Conservation (phyloP, 2,113 vertebrate genomes). For the Protobothrops flavoviridis region DNA sequence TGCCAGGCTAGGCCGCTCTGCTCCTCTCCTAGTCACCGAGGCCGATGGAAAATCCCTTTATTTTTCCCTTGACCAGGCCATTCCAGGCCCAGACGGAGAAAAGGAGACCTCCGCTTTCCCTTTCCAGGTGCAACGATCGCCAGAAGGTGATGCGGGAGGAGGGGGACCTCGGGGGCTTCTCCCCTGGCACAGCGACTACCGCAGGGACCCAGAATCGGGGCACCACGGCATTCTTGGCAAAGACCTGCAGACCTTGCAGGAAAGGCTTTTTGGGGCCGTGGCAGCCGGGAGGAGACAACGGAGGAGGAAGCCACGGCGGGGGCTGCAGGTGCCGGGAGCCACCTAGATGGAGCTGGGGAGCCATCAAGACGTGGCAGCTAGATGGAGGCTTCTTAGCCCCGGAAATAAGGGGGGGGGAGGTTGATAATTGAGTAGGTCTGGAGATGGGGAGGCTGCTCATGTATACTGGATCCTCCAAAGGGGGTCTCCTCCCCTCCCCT, state of each 20-base stretch:
- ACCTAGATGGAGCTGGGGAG: neutral
- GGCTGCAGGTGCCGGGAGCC: neutral
- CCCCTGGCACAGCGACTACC: neutral
- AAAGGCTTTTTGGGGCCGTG: neutral
- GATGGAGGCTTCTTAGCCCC: neutral
- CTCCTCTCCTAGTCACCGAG: neutral
- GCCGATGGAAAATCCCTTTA: neutral
- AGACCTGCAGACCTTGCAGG: neutral
- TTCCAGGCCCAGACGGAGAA: neutral
- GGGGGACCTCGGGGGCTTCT: neutral
- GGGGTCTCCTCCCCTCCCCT: too few species aligned
- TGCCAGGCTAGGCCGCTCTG: neutral
- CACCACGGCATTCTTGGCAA: neutral
- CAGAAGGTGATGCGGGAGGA: neutral
- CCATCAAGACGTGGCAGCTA: neutral
- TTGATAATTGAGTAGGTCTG: neutral
- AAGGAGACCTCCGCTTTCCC: neutral
- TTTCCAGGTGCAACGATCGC: neutral
- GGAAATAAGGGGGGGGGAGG: neutral
- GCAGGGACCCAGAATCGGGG: neutral
- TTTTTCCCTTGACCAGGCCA: neutral
- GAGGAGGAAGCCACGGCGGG: fast-evolving
- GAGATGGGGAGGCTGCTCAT: neutral
- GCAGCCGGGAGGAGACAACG: neutral
- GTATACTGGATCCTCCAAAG: neutral